These are phyloP conservation scores for Clarias pachynema DNA, from an alignment of 2,797 vertebrate genomes.

Conservation along the genomic window DNA sequence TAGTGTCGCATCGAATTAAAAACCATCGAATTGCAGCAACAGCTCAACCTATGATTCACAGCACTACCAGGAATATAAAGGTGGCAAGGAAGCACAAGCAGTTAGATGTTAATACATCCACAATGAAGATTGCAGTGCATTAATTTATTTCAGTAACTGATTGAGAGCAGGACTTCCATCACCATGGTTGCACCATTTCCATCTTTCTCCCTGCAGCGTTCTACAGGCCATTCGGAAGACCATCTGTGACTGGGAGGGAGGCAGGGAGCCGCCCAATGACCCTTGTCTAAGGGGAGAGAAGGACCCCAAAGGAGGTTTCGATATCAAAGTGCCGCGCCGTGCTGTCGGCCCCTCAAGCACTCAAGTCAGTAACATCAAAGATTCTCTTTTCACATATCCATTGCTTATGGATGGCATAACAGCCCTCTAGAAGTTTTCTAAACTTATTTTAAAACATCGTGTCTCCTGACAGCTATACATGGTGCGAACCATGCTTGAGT, in stretches of 20 bases:
- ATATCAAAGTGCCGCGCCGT: slow-evolving; percentile 96
- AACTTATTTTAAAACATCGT: not conserved
- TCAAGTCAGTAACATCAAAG: slow-evolving; percentile 76
- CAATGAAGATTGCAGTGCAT: not conserved
- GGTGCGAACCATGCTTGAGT: slow-evolving; percentile 98
- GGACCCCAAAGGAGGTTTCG: slow-evolving; percentile 98
- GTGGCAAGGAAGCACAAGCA: not conserved
- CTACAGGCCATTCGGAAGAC: slow-evolving; percentile 98
- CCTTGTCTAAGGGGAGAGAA: slow-evolving; percentile 97
- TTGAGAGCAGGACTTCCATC: not conserved
- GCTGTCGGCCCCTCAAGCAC: slow-evolving; percentile 98
- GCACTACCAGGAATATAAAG: not conserved
- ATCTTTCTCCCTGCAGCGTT: slow-evolving; percentile 74
- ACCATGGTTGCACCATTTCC: not conserved
- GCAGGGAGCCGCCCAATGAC: slow-evolving; percentile 94
- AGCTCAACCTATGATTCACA: too few species aligned
- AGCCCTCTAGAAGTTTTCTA: not conserved
- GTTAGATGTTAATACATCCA: not conserved
- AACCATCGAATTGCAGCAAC: too few species aligned
- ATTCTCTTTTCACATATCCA: not conserved
- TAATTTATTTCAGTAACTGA: not conserved
- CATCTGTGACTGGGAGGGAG: slow-evolving; percentile 97
- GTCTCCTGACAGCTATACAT: slow-evolving; percentile 86
- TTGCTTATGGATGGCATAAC: not conserved
- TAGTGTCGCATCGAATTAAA: too few species aligned